Base-by-base conservation (phyloP, 1,140 invertebrate species). In the Drosophila equinoxialis region DNA sequence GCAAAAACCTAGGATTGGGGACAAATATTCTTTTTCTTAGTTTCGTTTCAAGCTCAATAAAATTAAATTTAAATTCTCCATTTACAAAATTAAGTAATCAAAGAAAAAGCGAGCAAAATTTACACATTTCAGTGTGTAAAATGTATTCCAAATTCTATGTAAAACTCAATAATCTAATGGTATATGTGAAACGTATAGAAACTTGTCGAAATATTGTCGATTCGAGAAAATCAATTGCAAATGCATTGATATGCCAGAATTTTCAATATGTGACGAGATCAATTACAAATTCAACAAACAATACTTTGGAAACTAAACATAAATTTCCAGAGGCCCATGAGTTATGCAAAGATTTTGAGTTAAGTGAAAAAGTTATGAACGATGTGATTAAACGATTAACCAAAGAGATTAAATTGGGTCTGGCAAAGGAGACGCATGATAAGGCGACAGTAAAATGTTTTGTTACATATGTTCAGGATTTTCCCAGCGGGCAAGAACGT, bases 401-500 rank as follows among this genome's bases (percentile, higher is more conserved):
- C 66, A 93, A 95, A 4, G 96, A 98, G 79, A 94, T 99, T 55
- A 93, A 96, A 20, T 94, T 94, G 81, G 98, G 98, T 42, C 93
- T 99, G 13, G 93, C 94, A 1, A 96, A 95, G 89, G 94, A 95
- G 8, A 96, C 96, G 1, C 96, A 99, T 91, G 92, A 94, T 0
- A 93, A 94, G 3, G 94, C 98, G 1, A 95, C 95, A 41, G 95
- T 99, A 10, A 99, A 99, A 92, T 94, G 94, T 74, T 87, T 70
- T 8, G 58, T 82, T 11, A 99, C 98, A 0, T 99, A 98, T 90
- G 98, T 99, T 14, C 96, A 98, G 90, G 96, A 98, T 90, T 94
- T 99, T 61, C 98, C 99, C 1, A 97, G 98, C 93, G 98, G 98
- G 70, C 96, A 96, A 96, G 98, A 99, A 94, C 94, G 94, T 42